Base-by-base conservation (phyloP, 2,797 vertebrate genomes). In the Hyperoplus immaculatus region DNA sequence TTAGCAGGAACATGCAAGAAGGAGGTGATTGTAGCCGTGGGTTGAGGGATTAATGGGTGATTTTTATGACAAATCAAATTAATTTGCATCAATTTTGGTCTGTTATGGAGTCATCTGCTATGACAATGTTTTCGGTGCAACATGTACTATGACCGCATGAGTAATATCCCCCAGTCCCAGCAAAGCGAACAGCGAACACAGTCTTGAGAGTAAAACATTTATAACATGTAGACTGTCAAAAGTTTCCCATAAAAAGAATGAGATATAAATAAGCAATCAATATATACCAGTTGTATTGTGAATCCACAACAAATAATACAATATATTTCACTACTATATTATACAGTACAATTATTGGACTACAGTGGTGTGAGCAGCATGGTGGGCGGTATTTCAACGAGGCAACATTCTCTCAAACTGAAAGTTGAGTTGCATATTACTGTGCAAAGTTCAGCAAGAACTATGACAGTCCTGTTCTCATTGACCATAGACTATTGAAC, bases 21-120 rank as follows among this genome's bases (percentile, higher is more conserved):
- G 89, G 89, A 90, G 84, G 89, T 92, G 91, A 93, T 87, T 84
- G 61, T 89, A 43, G 69, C 85, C 71, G 89, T 86, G 72, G 62
- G 72, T 4, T 72, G 82, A 72, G 50, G 81, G 72, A 90, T 85
- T 72, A 67, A 70, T 63, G 81, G 72, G 63, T 65, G 80, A 56
- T 78, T 75, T 83, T 63, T 87, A 29, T 29, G 76, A 89, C 67
- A 50, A 82, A 82, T 83, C 51, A 7, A 50, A 75, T 81, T 39
- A 75, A 63, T 86, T 81, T 78, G 64, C 38, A 79, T 83, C 41
- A 69, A 47, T 84, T 78, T 29, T 46, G 11, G 75, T 71, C 50
- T 66, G 63, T 68, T 36, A 39, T 61, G 81, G 81, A 90, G 53
- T 90, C 80, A 83, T 75, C 39, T 57, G 58, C 63, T 63, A 1